Evolutionary conservation across 2,113 vertebrate species (phyloP).

Genomic region (Salminus brasiliensis): DNA sequence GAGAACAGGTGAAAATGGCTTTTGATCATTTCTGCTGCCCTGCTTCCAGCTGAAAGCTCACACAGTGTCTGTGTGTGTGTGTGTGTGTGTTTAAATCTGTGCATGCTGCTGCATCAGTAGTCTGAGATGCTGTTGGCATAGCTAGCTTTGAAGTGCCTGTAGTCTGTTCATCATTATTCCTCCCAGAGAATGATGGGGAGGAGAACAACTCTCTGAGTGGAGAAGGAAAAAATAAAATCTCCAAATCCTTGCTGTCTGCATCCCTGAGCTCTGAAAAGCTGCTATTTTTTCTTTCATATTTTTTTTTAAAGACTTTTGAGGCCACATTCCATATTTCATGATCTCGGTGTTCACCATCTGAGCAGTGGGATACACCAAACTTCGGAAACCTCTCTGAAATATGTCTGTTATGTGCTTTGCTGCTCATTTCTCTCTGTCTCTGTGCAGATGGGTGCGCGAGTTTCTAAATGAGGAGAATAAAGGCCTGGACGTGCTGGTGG

Average conservation of each 20-base stretch:
- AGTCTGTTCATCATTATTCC: conserved; percentile 16
- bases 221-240: neutral
- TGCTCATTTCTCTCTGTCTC: conserved; percentile 9
- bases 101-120: neutral
- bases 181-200: conserved; percentile 18
- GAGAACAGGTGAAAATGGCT: conserved; percentile 55
- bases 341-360: neutral
- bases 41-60: conserved; percentile 1
- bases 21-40: conserved; percentile 55
- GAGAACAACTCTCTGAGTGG: neutral
- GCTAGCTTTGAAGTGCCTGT: conserved; percentile 39
- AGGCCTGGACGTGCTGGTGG: conserved; percentile 95
- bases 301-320: neutral
- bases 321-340: conserved; percentile 14
- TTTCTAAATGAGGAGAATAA: conserved; percentile 98
- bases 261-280: neutral
- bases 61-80: conserved; percentile 9
- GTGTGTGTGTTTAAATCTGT: conserved; percentile 17
- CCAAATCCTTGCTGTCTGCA: neutral
- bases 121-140: neutral
- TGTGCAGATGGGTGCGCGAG: conserved; percentile 93
- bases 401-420: neutral
- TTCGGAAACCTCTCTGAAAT: neutral
- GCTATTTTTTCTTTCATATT: neutral
- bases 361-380: neutral